Evolutionary conservation across 2,888 invertebrate species (phyloP).

Genomic region (Ditula angustiorana): DNA sequence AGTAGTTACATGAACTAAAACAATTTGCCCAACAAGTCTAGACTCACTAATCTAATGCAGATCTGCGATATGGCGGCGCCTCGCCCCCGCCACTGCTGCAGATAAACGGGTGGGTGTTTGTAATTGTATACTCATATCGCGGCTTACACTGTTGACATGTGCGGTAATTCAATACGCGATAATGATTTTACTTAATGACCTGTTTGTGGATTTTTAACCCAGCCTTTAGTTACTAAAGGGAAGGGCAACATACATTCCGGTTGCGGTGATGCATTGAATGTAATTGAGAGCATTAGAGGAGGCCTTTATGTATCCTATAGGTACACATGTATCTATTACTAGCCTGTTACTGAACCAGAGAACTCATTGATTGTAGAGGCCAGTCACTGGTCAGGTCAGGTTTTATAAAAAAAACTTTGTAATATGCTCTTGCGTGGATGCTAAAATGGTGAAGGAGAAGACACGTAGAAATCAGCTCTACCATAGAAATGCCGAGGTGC

Average conservation of each 20-base stretch:
- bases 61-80: constrained; percentile 48
- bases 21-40: constrained; percentile 31
- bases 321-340: too few species aligned
- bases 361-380: too few species aligned
- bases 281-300: too few species aligned
- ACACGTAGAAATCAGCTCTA: too few species aligned
- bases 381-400: too few species aligned
- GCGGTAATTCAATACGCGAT: constrained; percentile 9
- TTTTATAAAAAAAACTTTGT: too few species aligned
- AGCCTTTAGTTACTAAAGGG: background rate
- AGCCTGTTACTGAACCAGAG: too few species aligned
- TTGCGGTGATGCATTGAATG: background rate
- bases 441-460: too few species aligned
- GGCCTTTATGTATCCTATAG: too few species aligned
- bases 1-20: background rate
- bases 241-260: background rate
- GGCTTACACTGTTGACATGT: constrained; percentile 9
- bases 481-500: too few species aligned
- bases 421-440: too few species aligned
- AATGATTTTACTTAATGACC: constrained; percentile 1
- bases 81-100: constrained; percentile 46
- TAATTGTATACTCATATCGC: constrained; percentile 11
- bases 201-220: background rate
- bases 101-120: constrained; percentile 3
- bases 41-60: constrained; percentile 42